Evolutionary conservation across 2,797 vertebrate species (phyloP), one percentile per base, ranked within the genome.

Genomic region (Enteromius argenteus): DNA sequence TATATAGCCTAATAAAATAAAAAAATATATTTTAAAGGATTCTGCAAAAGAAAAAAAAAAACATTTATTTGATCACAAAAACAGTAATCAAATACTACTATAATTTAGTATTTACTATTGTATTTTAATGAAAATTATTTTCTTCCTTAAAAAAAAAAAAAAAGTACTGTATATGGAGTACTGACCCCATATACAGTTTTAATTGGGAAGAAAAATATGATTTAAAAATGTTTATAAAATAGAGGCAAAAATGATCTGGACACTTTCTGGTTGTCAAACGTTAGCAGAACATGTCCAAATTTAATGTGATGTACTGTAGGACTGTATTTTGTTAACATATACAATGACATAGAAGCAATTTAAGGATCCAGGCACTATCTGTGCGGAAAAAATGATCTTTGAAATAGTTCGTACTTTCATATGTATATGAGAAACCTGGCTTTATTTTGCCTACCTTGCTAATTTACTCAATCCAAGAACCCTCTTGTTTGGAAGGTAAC

Each of bases 381-480:
- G 53, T 23, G 21, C 0, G 11, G 42, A 42, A 56, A 56, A 56
- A 46, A 49, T 7, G 0, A 2, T 51, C 19, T 19, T 19, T 19
- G 17, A 10, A 69, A 69, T 19, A 39, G 17, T 7, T 19, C 5
- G 11, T 6, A 46, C 4, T 11, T 72, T 46, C 23, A 23, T 11
- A 23, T 23, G 9, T 56, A 56, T 56, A 56, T 56, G 53, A 56
- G 56, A 39, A 19, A 14, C 11, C 42, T 53, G 19, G 60, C 6
- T 49, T 19, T 15, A 51, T 49, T 32, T 68, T 77, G 88, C 96
- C 94, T 91, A 99, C 98, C 98, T 96, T 32, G 98, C 98, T 77
- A 99, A 96, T 89, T 99, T 99, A 93, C 98, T 99, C 93, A 99
- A 97, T 67, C 98, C 98, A 68, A 99, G 96, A 2, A 99, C 97